Percentiles rank a stretch among this genome's conserved stretches.
Evolutionary conservation across 2,797 vertebrate genomes (phyloP).

Genomic region (Sebastes aleutianus): DNA sequence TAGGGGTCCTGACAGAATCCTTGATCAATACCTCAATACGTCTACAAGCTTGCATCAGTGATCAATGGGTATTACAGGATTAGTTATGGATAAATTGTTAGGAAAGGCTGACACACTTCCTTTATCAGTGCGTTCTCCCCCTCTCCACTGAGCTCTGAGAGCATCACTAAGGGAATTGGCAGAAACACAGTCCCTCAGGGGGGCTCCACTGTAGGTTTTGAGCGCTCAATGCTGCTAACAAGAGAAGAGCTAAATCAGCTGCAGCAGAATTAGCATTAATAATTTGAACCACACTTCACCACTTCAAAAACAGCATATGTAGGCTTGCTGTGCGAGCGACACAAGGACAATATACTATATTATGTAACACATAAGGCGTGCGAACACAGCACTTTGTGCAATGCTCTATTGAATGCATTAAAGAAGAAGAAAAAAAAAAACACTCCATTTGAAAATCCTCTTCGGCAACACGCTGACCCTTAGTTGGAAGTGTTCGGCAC

Average conservation of each 20-base stretch:
- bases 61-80: slow-evolving; percentile 62
- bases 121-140: slow-evolving; percentile 29
- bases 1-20: slow-evolving; percentile 11
- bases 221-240: slow-evolving; percentile 54
- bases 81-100: slow-evolving; percentile 52
- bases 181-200: slow-evolving; percentile 41
- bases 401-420: slow-evolving; percentile 33
- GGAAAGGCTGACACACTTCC: slow-evolving; percentile 58
- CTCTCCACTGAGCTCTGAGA: slow-evolving; percentile 31
- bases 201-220: slow-evolving; percentile 39
- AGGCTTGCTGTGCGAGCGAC: slow-evolving; percentile 13
- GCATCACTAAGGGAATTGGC: slow-evolving; percentile 50
- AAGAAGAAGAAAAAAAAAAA: not conserved
- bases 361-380: slow-evolving; percentile 40
- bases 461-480: slow-evolving; percentile 20
- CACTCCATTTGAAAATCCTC: slow-evolving; percentile 56
- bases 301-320: slow-evolving; percentile 50
- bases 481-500: slow-evolving; percentile 36
- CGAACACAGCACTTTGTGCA: slow-evolving; percentile 9
- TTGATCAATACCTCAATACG: slow-evolving; percentile 44
- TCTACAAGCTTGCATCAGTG: slow-evolving; percentile 32
- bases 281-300: slow-evolving; percentile 39
- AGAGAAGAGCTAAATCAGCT: slow-evolving; percentile 58
- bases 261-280: slow-evolving; percentile 61
- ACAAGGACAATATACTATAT: slow-evolving; percentile 18